phyloP scores from a whole-genome alignment of 2,797 vertebrate genomes.

The Squalus acanthias region DNA sequence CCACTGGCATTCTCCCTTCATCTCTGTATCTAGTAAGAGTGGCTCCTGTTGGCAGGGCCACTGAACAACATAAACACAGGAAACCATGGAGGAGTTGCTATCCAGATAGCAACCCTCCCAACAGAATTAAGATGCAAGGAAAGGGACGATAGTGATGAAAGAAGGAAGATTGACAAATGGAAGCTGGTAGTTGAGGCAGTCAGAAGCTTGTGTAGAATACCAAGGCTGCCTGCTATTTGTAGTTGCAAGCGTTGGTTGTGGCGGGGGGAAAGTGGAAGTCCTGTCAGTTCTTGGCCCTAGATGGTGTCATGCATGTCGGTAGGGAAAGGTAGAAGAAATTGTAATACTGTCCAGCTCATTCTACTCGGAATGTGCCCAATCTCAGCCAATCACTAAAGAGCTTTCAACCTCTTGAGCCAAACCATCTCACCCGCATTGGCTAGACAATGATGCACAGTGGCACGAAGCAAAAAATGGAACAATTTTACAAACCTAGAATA shows the following conservation, averaged over 20 bases:
- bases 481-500: not conserved
- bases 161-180: not conserved
- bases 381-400: not conserved
- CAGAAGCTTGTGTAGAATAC: not conserved
- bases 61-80: too few relatives aligned
- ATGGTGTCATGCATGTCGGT: not conserved
- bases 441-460: not conserved
- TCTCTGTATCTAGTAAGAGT: not conserved
- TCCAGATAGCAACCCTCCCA: not conserved
- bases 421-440: not conserved
- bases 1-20: not conserved
- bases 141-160: not conserved
- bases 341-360: not conserved
- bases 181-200: not conserved
- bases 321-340: not conserved
- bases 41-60: not conserved
- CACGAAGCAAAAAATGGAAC: not conserved
- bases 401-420: not conserved
- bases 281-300: not conserved
- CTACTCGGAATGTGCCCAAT: not conserved
- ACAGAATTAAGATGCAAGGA: not conserved
- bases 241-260: not conserved
- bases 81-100: too few relatives aligned
- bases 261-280: not conserved
- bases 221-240: not conserved